These are phyloP conservation scores for Onthophagus taurus DNA, from an alignment of 1,140 invertebrate genomes.

Conservation along the genomic window DNA sequence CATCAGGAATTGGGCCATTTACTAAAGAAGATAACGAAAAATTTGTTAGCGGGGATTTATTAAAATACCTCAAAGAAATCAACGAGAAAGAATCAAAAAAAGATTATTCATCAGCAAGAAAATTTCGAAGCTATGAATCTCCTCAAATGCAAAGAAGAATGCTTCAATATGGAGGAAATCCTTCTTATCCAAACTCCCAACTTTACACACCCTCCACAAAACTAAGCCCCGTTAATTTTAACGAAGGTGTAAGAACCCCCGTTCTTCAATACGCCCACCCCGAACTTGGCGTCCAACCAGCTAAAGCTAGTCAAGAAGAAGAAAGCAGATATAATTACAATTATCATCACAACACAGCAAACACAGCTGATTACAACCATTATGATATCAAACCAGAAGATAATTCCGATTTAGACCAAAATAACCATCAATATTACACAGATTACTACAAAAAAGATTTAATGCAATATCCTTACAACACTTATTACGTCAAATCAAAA, in stretches of 20 bases:
- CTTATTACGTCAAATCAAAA: conserved; percentile 41
- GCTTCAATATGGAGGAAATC: conserved; percentile 53
- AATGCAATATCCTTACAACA: conserved; percentile 44
- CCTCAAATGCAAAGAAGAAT: conserved; percentile 55
- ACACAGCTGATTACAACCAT: conserved; percentile 37
- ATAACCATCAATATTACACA: conserved; percentile 41
- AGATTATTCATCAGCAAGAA: conserved; percentile 43
- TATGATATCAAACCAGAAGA: conserved; percentile 35
- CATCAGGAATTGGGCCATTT: conserved; percentile 43
- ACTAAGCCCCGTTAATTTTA: conserved; percentile 45
- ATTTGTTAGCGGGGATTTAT: conserved; percentile 45
- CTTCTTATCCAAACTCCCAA: conserved; percentile 51
- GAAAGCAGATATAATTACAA: conserved; percentile 24
- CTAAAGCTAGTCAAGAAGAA: conserved; percentile 45
- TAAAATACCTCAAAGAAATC: conserved; percentile 55
- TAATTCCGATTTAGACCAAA: conserved; percentile 38
- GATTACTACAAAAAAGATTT: conserved; percentile 40
- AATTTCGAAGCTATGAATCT: conserved; percentile 40
- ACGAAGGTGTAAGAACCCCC: conserved; percentile 58
- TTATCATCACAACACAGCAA: conserved; percentile 23
- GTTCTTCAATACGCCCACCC: conserved; percentile 70
- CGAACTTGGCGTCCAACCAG: conserved; percentile 63
- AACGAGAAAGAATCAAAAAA: conserved; percentile 50
- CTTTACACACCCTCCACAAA: conserved; percentile 46
- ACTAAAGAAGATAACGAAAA: conserved; percentile 48